Percentiles rank a stretch among this genome's conserved stretches.
Conservation (phyloP, 2,113 vertebrate species). For the Grammomys dolichurus region DNA sequence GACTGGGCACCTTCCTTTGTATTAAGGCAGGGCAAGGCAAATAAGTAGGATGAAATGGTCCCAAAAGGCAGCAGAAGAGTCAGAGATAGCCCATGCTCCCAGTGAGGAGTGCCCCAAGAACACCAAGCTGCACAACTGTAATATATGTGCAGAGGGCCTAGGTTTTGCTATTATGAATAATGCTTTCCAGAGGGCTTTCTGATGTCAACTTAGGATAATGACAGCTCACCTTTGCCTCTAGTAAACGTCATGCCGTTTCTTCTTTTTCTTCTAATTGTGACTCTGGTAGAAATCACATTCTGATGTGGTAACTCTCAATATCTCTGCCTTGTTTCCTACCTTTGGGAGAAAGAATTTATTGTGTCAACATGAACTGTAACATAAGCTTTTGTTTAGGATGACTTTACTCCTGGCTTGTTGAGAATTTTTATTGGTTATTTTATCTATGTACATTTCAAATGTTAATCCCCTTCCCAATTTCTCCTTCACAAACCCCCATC, state of each 20-base stretch:
- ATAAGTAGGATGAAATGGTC: background rate
- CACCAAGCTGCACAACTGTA: background rate
- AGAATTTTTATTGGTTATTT: background rate
- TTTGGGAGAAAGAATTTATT: background rate
- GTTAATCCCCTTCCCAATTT: too few relatives aligned
- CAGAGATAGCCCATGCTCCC: background rate
- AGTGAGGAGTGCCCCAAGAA: background rate
- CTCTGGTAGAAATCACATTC: background rate
- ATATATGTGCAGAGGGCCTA: background rate
- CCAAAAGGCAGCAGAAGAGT: background rate
- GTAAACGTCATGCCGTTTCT: background rate
- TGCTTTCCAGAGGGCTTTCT: background rate
- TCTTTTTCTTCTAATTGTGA: conserved; percentile 24
- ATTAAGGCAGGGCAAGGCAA: background rate
- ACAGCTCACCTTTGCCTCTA: conserved; percentile 1
- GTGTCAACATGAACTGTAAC: background rate
- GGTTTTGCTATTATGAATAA: background rate
- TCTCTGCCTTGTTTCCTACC: background rate
- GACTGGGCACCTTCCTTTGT: background rate
- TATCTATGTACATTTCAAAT: too few relatives aligned
- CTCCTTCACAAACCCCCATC: too few relatives aligned
- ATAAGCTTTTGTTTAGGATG: background rate
- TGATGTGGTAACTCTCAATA: background rate
- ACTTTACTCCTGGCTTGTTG: background rate
- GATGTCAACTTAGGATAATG: background rate